Evolutionary conservation across 2,113 vertebrate species (phyloP).

Genomic region (Falco punctatus): DNA sequence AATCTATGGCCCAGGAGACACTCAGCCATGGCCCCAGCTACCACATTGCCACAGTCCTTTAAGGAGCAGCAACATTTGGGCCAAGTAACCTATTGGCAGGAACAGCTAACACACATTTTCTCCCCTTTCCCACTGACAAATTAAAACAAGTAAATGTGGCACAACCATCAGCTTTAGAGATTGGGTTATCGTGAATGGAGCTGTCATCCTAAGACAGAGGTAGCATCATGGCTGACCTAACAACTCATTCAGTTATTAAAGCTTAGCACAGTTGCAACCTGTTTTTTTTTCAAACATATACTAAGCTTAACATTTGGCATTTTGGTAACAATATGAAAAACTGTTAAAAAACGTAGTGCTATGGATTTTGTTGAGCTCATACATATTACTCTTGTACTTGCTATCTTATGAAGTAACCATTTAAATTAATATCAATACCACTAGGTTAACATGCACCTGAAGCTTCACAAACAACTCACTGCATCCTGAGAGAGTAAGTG

Average conservation of each 20-base stretch:
- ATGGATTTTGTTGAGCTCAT: neutral
- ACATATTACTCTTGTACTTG: neutral
- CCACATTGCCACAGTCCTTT: neutral
- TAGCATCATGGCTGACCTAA: neutral
- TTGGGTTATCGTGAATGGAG: neutral
- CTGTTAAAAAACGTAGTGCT: neutral
- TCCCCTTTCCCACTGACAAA: neutral
- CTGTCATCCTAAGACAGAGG: neutral
- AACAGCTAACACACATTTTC: neutral
- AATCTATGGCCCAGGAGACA: neutral
- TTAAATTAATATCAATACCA: neutral
- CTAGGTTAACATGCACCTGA: neutral
- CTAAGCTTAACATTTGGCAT: neutral
- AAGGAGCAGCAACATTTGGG: neutral
- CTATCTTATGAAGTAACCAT: neutral
- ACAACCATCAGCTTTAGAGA: neutral
- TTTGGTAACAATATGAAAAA: neutral
- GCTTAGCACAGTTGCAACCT: neutral
- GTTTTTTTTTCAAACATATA: neutral
- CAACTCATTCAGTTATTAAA: neutral
- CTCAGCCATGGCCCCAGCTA: neutral
- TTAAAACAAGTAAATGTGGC: neutral
- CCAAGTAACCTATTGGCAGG: neutral
- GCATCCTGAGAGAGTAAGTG: neutral
- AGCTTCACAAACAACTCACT: neutral